These are phyloP conservation scores for Tinamus guttatus DNA, from an alignment of 2,113 vertebrate species.

Conservation along the genomic window DNA sequence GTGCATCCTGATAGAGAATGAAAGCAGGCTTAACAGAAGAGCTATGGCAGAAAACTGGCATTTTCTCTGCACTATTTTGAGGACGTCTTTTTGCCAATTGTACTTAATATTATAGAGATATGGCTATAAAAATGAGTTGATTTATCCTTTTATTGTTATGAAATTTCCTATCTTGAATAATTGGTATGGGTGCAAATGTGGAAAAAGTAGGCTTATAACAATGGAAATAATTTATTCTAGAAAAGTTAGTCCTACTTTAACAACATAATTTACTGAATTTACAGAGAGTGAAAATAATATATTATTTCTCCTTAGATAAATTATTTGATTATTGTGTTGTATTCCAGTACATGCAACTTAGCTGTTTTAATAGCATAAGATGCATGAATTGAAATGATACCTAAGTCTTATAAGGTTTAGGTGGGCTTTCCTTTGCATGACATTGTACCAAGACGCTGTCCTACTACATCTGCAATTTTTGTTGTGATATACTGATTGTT, in stretches of 20 bases:
- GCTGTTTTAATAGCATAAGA: background rate
- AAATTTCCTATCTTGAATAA: slow-evolving; percentile 1
- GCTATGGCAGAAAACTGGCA: background rate
- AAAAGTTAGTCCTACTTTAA: background rate
- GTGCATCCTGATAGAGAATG: background rate
- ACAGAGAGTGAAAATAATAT: background rate
- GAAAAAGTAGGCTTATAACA: background rate
- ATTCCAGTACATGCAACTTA: background rate
- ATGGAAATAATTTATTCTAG: slow-evolving; percentile 4
- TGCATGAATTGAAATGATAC: background rate
- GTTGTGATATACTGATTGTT: background rate
- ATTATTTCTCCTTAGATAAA: background rate
- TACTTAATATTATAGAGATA: background rate
- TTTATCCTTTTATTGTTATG: too few species aligned
- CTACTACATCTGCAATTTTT: too few species aligned
- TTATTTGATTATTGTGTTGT: background rate
- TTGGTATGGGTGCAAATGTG: background rate
- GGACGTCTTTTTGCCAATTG: background rate
- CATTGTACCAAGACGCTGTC: background rate
- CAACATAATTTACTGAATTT: background rate
- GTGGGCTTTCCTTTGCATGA: background rate
- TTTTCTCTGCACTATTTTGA: slow-evolving; percentile 16
- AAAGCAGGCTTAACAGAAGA: background rate
- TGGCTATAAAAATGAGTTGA: background rate
- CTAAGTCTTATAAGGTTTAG: background rate